Conservation (phyloP, 2,888 invertebrate species). For the Phyllotreta striolata region DNA sequence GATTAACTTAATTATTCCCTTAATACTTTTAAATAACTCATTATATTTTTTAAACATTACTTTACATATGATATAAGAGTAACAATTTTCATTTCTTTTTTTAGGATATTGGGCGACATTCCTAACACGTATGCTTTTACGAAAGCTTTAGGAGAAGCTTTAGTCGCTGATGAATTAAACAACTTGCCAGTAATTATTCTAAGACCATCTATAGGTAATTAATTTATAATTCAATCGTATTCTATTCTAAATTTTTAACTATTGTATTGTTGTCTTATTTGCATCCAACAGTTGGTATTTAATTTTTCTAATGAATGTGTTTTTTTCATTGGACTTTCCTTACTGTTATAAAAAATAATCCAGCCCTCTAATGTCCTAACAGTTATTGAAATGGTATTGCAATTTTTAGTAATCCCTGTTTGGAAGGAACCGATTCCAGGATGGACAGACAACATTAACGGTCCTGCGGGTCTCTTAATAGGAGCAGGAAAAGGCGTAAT, state of each 20-base stretch:
- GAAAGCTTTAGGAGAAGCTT: slow-evolving; percentile 87
- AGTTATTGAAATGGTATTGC: neutral
- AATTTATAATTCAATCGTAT: slow-evolving; percentile 20
- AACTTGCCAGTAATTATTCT: slow-evolving; percentile 82
- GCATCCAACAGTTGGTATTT: no score
- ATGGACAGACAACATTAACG: slow-evolving; percentile 94
- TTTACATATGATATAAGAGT: no score
- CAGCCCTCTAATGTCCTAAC: no score
- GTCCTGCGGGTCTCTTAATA: slow-evolving; percentile 85
- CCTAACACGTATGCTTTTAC: slow-evolving; percentile 96
- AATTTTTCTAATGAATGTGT: no score
- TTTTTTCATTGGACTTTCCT: no score
- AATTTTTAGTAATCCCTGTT: slow-evolving; percentile 77
- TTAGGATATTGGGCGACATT: slow-evolving; percentile 74
- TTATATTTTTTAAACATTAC: no score
- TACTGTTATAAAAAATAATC: no score
- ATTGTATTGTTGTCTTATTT: no score
- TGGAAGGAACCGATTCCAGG: slow-evolving; percentile 86
- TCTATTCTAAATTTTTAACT: no score
- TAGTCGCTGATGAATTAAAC: slow-evolving; percentile 80
- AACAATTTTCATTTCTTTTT: no score
- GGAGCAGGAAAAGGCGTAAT: slow-evolving; percentile 89
- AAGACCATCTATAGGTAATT: slow-evolving; percentile 82
- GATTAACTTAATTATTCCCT: no score
- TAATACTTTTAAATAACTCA: no score